Percentiles rank a stretch among this genome's conserved stretches.
Evolutionary conservation across 2,888 invertebrate species (phyloP).

Genomic region (Orthosia gracilis): DNA sequence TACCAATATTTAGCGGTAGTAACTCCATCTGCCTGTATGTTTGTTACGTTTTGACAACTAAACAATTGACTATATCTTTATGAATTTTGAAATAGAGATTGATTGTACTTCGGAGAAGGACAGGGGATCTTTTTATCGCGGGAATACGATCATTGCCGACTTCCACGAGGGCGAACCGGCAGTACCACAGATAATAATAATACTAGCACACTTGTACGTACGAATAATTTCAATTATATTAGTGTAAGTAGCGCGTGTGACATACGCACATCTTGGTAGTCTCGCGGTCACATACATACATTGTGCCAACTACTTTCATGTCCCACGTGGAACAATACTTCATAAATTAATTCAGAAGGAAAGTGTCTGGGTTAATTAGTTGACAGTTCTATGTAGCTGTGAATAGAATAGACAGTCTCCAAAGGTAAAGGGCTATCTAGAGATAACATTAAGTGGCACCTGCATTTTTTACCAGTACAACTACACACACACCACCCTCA

Average conservation of each 20-base stretch:
- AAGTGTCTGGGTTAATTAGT: conserved; percentile 51
- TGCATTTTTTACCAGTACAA: not conserved
- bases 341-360: conserved; percentile 60
- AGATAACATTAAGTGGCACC: not conserved
- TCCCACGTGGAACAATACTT: conserved; percentile 63
- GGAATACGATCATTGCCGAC: no score
- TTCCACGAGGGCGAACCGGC: not conserved
- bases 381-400: not conserved
- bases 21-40: not conserved
- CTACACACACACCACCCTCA: not conserved
- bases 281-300: conserved; percentile 50
- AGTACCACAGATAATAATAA: not conserved
- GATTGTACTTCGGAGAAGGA: no score
- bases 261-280: conserved; percentile 42
- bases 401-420: conserved; percentile 3
- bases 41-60: not conserved
- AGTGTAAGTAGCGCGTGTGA: conserved; percentile 67
- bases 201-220: not conserved
- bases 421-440: not conserved
- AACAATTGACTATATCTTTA: no score
- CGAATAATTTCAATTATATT: conserved; percentile 56
- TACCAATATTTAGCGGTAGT: not conserved
- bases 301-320: conserved; percentile 53
- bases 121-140: no score
- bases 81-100: no score